Conservation (phyloP, 2,113 vertebrate species). For the Oceanodroma tethys region DNA sequence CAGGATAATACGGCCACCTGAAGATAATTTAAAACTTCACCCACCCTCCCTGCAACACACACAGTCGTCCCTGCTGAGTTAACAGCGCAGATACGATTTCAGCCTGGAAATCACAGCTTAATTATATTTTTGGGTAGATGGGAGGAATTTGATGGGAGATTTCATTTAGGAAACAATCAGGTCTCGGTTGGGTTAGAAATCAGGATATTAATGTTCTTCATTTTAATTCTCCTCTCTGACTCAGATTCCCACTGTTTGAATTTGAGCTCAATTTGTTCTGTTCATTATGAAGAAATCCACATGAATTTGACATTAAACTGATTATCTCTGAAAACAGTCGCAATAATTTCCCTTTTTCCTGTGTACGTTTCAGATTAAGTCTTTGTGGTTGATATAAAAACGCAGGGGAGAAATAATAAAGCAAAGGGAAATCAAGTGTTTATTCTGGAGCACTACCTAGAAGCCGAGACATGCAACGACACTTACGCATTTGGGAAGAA, state of each 20-base stretch:
- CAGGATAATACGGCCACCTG: neutral
- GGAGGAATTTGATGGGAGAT: conserved; percentile 37
- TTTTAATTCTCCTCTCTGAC: conserved; percentile 60
- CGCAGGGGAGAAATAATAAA: conserved; percentile 37
- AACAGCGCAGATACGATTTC: neutral
- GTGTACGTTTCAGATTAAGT: conserved; percentile 58
- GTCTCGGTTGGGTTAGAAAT: conserved; percentile 35
- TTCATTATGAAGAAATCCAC: conserved; percentile 67
- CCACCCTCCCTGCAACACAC: neutral
- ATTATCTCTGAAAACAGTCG: conserved; percentile 58
- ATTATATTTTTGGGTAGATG: conserved; percentile 51
- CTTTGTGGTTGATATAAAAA: conserved; percentile 50
- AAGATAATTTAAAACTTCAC: neutral
- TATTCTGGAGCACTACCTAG: neutral
- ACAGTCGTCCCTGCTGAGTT: neutral
- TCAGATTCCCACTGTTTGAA: conserved; percentile 59
- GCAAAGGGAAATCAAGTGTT: conserved; percentile 21
- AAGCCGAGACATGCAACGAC: neutral
- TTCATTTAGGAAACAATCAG: conserved; percentile 59
- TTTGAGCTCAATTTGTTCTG: conserved; percentile 53
- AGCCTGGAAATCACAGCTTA: conserved; percentile 42
- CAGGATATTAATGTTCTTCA: conserved; percentile 49
- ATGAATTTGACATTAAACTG: conserved; percentile 62
- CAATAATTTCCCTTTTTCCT: conserved; percentile 40
- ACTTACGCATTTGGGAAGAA: neutral